phyloP scores from a whole-genome alignment of 2,797 vertebrate species.

The Chloroceryle amazona region DNA sequence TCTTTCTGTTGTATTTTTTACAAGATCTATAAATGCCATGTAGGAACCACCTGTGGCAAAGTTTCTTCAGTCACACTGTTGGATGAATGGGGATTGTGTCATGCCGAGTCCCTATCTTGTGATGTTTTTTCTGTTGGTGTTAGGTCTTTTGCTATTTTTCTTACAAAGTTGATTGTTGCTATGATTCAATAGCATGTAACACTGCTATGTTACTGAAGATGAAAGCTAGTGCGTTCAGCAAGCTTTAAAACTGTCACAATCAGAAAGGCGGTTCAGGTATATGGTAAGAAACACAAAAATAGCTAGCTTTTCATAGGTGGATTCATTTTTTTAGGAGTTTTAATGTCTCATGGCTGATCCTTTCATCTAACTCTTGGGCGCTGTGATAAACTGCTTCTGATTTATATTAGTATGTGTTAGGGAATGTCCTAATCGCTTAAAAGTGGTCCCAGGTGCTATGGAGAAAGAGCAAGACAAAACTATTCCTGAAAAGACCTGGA shows the following conservation, averaged over 20 bases:
- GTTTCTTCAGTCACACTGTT: not conserved
- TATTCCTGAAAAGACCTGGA: not conserved
- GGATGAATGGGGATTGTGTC: not conserved
- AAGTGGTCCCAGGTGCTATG: not conserved
- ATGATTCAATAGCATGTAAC: not conserved
- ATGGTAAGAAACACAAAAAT: not conserved
- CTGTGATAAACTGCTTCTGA: not conserved
- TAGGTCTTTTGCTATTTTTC: not conserved
- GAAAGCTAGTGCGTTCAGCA: not conserved
- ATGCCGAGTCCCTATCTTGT: fast-evolving
- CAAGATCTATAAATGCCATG: fast-evolving
- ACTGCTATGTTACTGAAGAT: not conserved
- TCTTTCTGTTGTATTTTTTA: not conserved
- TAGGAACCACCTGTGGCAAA: not conserved
- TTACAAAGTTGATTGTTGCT: not conserved
- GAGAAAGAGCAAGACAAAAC: not conserved
- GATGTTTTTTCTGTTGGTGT: not conserved
- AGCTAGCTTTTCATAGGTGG: not conserved
- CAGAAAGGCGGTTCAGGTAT: not conserved
- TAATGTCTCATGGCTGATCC: not conserved
- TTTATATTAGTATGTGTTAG: not conserved
- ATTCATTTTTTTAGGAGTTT: not conserved
- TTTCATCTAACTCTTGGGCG: not conserved
- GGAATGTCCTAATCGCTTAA: not conserved
- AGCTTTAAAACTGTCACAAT: not conserved